phyloP scores from a whole-genome alignment of 2,797 vertebrate genomes.

The Novumbra hubbsi region DNA sequence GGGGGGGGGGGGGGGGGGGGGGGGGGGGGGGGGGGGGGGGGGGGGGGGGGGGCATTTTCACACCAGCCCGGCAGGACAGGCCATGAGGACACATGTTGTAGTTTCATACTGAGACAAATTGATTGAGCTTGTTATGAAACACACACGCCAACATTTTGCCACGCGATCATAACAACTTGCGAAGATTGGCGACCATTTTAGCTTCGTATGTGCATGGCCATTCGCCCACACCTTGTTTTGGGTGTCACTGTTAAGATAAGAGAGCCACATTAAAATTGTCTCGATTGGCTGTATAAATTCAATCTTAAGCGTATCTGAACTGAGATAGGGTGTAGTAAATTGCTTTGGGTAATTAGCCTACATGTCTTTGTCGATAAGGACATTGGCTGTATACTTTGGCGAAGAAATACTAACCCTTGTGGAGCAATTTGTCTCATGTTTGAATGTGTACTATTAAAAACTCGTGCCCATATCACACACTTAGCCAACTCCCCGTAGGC shows the following conservation, averaged over 20 bases:
- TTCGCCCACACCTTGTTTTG: not conserved
- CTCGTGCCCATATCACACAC: conserved; percentile 28
- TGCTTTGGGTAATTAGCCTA: not conserved
- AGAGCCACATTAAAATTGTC: not conserved
- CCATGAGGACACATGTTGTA: conserved; percentile 14
- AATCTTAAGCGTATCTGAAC: not conserved
- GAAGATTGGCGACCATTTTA: not conserved
- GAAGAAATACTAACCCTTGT: not conserved
- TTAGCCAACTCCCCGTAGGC: conserved; percentile 39
- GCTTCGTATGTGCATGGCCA: not conserved
- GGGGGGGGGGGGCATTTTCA: no score
- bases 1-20: no score
- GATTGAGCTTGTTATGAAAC: conserved; percentile 35
- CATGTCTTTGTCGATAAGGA: not conserved
- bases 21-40: no score
- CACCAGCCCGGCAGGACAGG: conserved; percentile 9
- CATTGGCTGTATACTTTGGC: not conserved
- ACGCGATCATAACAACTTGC: conserved; percentile 2
- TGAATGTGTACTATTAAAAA: conserved; percentile 13
- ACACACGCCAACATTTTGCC: not conserved
- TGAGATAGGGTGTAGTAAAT: not conserved
- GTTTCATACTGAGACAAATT: conserved; percentile 24
- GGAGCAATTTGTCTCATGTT: not conserved
- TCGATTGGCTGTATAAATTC: not conserved
- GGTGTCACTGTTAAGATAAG: not conserved